Base-by-base conservation (phyloP, 2,797 vertebrate genomes). In the Smutsia gigantea region DNA sequence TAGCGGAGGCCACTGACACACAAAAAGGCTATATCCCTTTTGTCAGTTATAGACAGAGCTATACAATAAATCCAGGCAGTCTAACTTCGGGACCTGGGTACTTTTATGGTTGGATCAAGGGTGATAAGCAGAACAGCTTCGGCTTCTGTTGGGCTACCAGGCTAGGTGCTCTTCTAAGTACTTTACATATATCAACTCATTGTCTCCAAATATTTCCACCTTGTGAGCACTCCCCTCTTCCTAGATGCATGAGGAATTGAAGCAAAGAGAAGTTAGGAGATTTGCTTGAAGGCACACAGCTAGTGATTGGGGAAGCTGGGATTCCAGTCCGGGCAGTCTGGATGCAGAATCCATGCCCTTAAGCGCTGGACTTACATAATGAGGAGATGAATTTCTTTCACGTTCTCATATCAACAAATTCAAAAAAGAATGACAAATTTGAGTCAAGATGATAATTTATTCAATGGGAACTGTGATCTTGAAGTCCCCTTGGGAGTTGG, bases 1-100 rank as follows among this genome's bases (percentile, higher is more conserved):
- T 72, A 95, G 94, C 87, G 92, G 86, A 97, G 97, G 97, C 93
- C 95, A 96, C 93, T 94, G 95, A 95, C 93, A 81, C 87, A 66
- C 17, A 87, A 96, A 95, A 95, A 97, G 75, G 87, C 93, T 72
- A 85, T 95, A 92, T 90, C 95, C 29, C 74, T 81, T 97, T 95
- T 97, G 90, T 93, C 31, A 61, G 66, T 97, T 97, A 95, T 4
- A 92, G 75, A 78, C 94, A 94, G 96, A 94, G 91, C 90, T 88
- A 93, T 96, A 98, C 97, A 91, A 97, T 93, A 79, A 89, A 95
- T 79, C 71, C 89, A 90, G 55, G 27, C 85, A 29, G 55, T 69
- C 31, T 75, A 15, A 92, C 19, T 39, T 17, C 46, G 57, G 17
- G 90, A 55, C 19, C 14, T 31, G 4, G 63, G n/a, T 61, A 25